A percentile compares a stretch with the other conserved stretches of the same genome.
phyloP scores from a whole-genome alignment of 2,797 vertebrate species.

The Phyllotis vaccarum region DNA sequence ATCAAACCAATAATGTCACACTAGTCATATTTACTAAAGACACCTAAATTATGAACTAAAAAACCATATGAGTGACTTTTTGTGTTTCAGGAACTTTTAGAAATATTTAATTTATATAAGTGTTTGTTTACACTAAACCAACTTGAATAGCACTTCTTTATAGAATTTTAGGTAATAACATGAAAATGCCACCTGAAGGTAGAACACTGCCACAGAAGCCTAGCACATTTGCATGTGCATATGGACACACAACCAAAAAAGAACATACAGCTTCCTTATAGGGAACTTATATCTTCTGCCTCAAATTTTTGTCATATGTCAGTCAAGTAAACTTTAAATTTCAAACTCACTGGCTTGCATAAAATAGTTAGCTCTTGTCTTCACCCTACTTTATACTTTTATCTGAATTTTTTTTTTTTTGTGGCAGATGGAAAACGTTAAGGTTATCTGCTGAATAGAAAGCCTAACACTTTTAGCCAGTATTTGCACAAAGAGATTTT shows the following conservation, averaged over 20 bases:
- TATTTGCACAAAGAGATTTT: constrained; percentile 34
- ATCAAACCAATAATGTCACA: background rate
- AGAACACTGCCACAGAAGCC: background rate
- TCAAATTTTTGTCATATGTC: background rate
- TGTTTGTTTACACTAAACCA: background rate
- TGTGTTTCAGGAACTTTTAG: background rate
- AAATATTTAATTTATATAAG: background rate
- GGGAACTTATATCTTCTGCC: background rate
- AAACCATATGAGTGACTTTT: background rate
- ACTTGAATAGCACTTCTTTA: background rate
- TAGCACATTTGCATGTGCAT: background rate
- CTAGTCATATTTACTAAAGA: background rate
- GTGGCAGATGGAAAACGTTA: constrained; percentile 28
- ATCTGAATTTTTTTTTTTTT: constrained; percentile 16
- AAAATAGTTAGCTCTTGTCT: constrained; percentile 6
- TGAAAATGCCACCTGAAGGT: background rate
- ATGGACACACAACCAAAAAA: constrained; percentile 3
- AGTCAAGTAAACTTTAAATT: background rate
- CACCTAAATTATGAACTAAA: background rate
- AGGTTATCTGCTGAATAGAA: background rate
- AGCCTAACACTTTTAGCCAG: background rate
- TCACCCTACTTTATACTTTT: constrained; percentile 24
- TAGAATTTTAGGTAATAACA: background rate
- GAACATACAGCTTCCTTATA: background rate
- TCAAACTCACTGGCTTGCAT: background rate